phyloP scores from a whole-genome alignment of 2,797 vertebrate species.

The Artibeus lituratus region DNA sequence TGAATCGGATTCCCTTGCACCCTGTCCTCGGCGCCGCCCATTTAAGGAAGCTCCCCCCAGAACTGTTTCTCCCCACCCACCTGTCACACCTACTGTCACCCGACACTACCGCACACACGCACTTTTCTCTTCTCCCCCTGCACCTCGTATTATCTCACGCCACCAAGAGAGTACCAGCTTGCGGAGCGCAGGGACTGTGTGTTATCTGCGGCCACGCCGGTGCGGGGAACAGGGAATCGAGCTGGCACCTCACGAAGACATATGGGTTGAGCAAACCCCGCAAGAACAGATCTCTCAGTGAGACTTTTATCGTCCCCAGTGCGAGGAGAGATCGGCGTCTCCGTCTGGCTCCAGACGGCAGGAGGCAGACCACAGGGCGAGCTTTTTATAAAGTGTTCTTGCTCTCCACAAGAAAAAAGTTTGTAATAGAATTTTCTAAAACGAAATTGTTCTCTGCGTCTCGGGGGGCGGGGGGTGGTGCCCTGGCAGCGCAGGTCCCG shows the following conservation, averaged over 20 bases:
- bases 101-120: not conserved
- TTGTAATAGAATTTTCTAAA: conserved; percentile 1
- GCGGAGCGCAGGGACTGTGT: not conserved
- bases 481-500: not conserved
- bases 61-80: not conserved
- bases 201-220: not conserved
- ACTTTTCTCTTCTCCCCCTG: not conserved
- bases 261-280: not conserved
- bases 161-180: no score
- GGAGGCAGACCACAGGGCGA: not conserved
- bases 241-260: not conserved
- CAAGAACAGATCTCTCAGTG: not conserved
- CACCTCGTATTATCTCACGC: not conserved
- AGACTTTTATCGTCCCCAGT: not conserved
- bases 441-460: not conserved
- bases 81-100: not conserved
- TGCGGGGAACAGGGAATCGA: not conserved
- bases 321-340: not conserved
- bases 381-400: not conserved
- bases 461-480: not conserved
- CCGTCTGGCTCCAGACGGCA: not conserved
- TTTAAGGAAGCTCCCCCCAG: not conserved
- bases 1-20: not conserved
- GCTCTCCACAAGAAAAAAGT: not conserved
- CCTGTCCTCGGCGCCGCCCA: not conserved